These are phyloP conservation scores for Drosophila glabriapex DNA, from an alignment of 2,888 invertebrate species.

Conservation along the genomic window DNA sequence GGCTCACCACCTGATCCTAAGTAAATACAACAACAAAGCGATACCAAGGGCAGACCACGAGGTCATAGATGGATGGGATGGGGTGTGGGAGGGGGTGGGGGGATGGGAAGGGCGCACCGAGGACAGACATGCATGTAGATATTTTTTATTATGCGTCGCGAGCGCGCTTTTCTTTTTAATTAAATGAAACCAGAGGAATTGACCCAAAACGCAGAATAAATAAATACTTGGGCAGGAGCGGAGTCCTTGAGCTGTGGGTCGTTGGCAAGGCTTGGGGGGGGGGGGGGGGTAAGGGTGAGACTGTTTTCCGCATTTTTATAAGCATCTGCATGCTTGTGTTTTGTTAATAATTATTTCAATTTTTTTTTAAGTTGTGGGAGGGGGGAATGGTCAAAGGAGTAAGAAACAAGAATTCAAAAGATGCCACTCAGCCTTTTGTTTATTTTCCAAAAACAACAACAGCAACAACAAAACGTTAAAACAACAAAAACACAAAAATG, in stretches of 20 bases:
- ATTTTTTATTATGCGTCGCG: conserved; percentile 67
- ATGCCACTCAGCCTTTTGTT: conserved; percentile 71
- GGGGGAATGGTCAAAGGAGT: conserved; percentile 18
- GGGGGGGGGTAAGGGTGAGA: not conserved
- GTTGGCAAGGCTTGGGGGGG: not conserved
- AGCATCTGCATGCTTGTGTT: conserved; percentile 62
- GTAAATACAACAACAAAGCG: conserved; percentile 71
- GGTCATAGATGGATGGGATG: not conserved
- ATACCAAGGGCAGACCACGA: conserved; percentile 8
- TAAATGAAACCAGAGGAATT: conserved; percentile 85
- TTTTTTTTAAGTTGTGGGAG: conserved; percentile 41
- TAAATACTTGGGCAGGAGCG: conserved; percentile 61
- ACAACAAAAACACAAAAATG: conserved; percentile 42
- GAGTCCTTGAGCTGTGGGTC: not conserved
- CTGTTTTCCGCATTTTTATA: conserved; percentile 38
- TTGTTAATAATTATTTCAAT: conserved; percentile 78
- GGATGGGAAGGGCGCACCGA: not conserved
- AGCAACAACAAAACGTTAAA: conserved; percentile 18
- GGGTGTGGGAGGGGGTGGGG: fast-evolving
- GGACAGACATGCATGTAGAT: conserved; percentile 67
- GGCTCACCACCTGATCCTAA: conserved; percentile 84
- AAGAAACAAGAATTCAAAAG: conserved; percentile 73
- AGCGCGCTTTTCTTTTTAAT: conserved; percentile 82
- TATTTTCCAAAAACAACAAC: conserved; percentile 38
- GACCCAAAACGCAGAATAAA: conserved; percentile 82